phyloP scores from a whole-genome alignment of 1,140 invertebrate genomes.

The Tyrophagus putrescentiae region DNA sequence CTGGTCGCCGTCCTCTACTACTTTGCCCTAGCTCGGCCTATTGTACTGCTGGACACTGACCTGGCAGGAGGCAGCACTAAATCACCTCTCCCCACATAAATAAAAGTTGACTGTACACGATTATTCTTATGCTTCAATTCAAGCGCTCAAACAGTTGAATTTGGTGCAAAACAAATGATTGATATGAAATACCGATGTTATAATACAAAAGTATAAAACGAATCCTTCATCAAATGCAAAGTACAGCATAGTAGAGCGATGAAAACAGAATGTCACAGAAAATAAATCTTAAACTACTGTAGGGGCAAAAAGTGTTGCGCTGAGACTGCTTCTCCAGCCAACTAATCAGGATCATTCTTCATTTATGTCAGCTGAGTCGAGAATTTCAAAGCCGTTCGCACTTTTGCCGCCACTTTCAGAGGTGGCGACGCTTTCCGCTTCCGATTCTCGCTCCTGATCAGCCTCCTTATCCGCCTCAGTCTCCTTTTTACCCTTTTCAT shows the following conservation, averaged over 20 bases:
- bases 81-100: too few relatives aligned
- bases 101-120: background rate
- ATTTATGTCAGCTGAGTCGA: conserved; percentile 22
- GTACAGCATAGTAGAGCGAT: too few relatives aligned
- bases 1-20: background rate
- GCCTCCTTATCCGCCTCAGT: conserved; percentile 24
- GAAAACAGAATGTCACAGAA: too few relatives aligned
- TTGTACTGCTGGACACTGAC: background rate
- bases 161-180: background rate
- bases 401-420: background rate
- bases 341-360: conserved; percentile 15
- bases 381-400: conserved; percentile 27
- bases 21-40: background rate
- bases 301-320: background rate
- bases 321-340: too few relatives aligned
- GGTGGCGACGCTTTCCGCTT: conserved; percentile 9
- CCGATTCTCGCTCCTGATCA: conserved; percentile 45
- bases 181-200: background rate
- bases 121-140: background rate
- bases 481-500: conserved; percentile 27
- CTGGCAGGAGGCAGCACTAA: too few relatives aligned
- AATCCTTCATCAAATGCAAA: too few relatives aligned
- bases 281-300: too few relatives aligned
- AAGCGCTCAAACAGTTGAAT: background rate
- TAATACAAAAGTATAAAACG: too few relatives aligned